Evolutionary conservation across 2,888 invertebrate genomes (phyloP), one percentile per base, ranked within the genome.

Genomic region (Trypoxylon attenuatum): DNA sequence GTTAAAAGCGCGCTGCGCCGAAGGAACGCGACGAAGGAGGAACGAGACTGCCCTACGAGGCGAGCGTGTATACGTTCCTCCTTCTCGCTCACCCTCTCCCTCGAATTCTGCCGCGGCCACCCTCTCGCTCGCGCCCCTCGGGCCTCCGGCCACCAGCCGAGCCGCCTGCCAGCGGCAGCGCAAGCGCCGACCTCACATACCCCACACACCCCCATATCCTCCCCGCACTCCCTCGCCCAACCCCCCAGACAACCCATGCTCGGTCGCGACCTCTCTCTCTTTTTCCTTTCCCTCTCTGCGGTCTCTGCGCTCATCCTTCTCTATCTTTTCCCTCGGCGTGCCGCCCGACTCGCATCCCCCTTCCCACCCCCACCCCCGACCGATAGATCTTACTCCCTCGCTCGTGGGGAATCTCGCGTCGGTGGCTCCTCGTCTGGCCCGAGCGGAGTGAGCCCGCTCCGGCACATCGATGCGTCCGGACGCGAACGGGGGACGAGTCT

Each of bases 11-110:
- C 78, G 77, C 81, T 74, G 76, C 74, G 60, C 63, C 81, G 82
- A 83, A 81, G 82, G 81, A 81, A 80, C 33, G 13, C 82, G 80
- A 80, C 82, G 82, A 82, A 83, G 80, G 82, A 82, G 80, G 79
- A 73, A 80, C 81, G 80, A n/a, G n/a, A 81, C 84, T 83, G 81
- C 78, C 80, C 81, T 79, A 79, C 73, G 76, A 79, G 70, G 70
- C 70, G 75, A 73, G 64, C 33, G 33, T 71, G 73, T 76, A 74
- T 72, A 75, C 76, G 76, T 70, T 71, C 73, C 54, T 64, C 72
- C 75, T 73, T 71, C 71, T 63, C 63, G 47, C 60, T 63, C 59
- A 53, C 46, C 51, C 53, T n/a, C 45, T 10, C 50, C 49, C 49
- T 54, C 57, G 58, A 53, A n/a, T 13, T 50, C 39, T 39, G 16